These are phyloP conservation scores for Tinea pellionella DNA, from an alignment of 2,888 invertebrate genomes.

Conservation along the genomic window DNA sequence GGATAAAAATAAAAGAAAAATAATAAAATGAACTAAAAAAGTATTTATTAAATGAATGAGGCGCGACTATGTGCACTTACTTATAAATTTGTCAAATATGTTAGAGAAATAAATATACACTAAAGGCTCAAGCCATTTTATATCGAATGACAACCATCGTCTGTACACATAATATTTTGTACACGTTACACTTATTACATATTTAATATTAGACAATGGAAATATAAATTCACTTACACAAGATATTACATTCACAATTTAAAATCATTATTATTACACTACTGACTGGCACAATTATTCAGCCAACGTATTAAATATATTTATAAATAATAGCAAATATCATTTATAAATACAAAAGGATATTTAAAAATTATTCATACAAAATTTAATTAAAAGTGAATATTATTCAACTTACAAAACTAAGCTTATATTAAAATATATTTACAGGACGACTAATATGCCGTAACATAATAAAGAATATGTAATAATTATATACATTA, in stretches of 20 bases:
- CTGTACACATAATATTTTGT: conserved; percentile 65
- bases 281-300: conserved; percentile 61
- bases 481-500: conserved; percentile 15
- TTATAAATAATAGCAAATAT: conserved; percentile 10
- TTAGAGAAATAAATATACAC: background rate
- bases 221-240: conserved; percentile 30
- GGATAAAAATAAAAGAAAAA: conserved; percentile 26
- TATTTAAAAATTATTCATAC: conserved; percentile 8
- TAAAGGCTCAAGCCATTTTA: background rate
- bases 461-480: background rate
- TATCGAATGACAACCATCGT: background rate
- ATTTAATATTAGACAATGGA: conserved; percentile 42
- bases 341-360: conserved; percentile 13
- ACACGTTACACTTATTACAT: conserved; percentile 46
- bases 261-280: conserved; percentile 33
- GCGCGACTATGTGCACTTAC: conserved; percentile 71
- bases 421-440: too few relatives aligned
- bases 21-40: conserved; percentile 60
- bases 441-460: too few relatives aligned
- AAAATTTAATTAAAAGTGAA: background rate
- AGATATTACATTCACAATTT: background rate
- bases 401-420: too few relatives aligned
- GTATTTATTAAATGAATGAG: conserved; percentile 66
- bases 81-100: conserved; percentile 47
- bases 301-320: conserved; percentile 42